A percentile compares a stretch with the other conserved stretches of the same genome.
phyloP scores from a whole-genome alignment of 2,888 invertebrate species.

The Ametastegia equiseti region DNA sequence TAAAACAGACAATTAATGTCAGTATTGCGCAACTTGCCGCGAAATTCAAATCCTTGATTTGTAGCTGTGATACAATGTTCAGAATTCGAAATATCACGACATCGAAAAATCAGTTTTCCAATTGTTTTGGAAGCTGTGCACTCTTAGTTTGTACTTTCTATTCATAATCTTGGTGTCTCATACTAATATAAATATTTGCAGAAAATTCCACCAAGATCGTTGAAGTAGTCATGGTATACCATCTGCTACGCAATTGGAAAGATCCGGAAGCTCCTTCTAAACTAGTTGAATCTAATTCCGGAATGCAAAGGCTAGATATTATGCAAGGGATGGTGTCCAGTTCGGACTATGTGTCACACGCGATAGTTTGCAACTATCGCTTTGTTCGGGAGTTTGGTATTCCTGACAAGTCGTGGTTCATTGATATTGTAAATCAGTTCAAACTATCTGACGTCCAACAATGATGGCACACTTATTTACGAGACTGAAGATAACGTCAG shows the following conservation, averaged over 20 bases:
- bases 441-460: slow-evolving; percentile 58
- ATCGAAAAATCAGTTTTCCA: not conserved
- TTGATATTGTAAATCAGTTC: slow-evolving; percentile 77
- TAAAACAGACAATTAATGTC: too few relatives aligned
- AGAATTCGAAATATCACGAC: not conserved
- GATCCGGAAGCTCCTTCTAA: slow-evolving; percentile 38
- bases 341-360: slow-evolving; percentile 57
- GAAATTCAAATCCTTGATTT: not conserved
- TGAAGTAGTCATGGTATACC: slow-evolving; percentile 76
- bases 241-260: slow-evolving; percentile 65
- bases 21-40: too few relatives aligned
- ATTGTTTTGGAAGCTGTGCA: not conserved
- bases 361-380: slow-evolving; percentile 71
- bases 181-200: slow-evolving; percentile 48
- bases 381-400: slow-evolving; percentile 76
- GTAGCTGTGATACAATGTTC: not conserved
- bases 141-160: not conserved
- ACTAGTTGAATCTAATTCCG: not conserved
- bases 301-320: slow-evolving; percentile 34
- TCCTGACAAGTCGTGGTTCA: slow-evolving; percentile 75
- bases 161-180: slow-evolving; percentile 41
- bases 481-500: not conserved
- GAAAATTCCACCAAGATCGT: slow-evolving; percentile 69
- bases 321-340: slow-evolving; percentile 38
- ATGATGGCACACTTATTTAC: not conserved